phyloP scores from a whole-genome alignment of 2,888 invertebrate genomes.

The Bedellia somnulentella region DNA sequence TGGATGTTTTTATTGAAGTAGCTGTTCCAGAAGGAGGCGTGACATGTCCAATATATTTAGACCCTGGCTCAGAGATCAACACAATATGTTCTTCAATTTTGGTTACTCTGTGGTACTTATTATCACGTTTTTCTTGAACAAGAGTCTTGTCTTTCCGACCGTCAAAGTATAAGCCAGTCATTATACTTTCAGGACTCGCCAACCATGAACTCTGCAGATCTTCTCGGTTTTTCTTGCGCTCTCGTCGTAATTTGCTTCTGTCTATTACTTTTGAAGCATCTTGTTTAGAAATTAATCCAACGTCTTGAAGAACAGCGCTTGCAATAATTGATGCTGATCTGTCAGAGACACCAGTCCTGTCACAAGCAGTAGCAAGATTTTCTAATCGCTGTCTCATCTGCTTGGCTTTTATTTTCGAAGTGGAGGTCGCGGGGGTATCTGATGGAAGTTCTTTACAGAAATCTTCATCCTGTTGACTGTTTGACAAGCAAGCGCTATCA shows the following conservation, averaged over 20 bases:
- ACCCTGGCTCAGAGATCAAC: neutral
- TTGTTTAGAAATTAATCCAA: slow-evolving; percentile 10
- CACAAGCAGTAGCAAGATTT: slow-evolving; percentile 1
- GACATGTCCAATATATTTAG: neutral
- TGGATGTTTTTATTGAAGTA: neutral
- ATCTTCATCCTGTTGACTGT: neutral
- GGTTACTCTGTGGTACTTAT: neutral
- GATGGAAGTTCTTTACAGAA: neutral
- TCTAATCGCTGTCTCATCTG: neutral
- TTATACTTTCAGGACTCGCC: neutral
- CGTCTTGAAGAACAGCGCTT: slow-evolving; percentile 10
- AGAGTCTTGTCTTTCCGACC: slow-evolving; percentile 13
- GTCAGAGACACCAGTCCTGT: slow-evolving; percentile 10
- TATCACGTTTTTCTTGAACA: slow-evolving; percentile 5
- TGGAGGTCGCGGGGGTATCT: no score
- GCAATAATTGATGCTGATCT: slow-evolving; percentile 12
- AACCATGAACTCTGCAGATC: slow-evolving; percentile 3
- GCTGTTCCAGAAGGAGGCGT: neutral
- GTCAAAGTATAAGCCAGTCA: slow-evolving; percentile 10
- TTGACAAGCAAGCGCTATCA: neutral
- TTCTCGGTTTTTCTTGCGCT: slow-evolving; percentile 6
- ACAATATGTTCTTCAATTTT: neutral
- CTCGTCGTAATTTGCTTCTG: slow-evolving; percentile 12
- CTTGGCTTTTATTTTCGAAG: neutral
- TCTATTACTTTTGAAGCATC: slow-evolving; percentile 11